Conservation (phyloP, 2,888 invertebrate genomes). For the Actias luna region DNA sequence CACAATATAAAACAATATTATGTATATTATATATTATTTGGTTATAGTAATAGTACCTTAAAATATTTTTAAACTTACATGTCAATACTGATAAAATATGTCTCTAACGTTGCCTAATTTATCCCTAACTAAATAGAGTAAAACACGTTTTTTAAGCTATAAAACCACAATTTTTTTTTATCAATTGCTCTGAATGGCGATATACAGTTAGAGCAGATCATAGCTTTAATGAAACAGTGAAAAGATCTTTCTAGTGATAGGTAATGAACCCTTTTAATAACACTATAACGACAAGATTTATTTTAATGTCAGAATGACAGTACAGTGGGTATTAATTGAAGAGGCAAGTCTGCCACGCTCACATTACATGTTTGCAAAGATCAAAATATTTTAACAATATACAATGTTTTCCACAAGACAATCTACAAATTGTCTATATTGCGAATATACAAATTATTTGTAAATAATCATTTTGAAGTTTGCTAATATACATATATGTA, state of each 20-base stretch:
- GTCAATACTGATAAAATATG: too few species aligned
- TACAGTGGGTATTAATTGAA: conserved; percentile 30
- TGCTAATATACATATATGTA: too few species aligned
- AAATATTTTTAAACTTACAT: too few species aligned
- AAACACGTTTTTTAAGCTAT: too few species aligned
- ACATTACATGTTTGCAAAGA: conserved; percentile 13
- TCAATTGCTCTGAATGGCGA: not conserved
- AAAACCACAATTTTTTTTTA: not conserved
- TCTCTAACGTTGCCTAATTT: too few species aligned
- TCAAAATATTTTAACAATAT: not conserved
- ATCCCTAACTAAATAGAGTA: too few species aligned
- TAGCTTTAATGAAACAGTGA: not conserved
- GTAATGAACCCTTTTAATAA: conserved; percentile 16
- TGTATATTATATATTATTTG: too few species aligned
- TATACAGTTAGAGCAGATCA: not conserved
- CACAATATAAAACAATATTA: too few species aligned
- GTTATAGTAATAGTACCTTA: too few species aligned
- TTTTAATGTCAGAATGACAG: conserved; percentile 30
- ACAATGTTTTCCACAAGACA: not conserved
- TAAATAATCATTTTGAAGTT: not conserved
- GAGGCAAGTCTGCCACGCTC: conserved; percentile 20
- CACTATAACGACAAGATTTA: conserved; percentile 33
- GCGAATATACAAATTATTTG: not conserved
- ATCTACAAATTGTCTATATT: not conserved
- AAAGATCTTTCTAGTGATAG: not conserved